Conservation (phyloP, 2,888 invertebrate species). For the Lochmaea crataegi region DNA sequence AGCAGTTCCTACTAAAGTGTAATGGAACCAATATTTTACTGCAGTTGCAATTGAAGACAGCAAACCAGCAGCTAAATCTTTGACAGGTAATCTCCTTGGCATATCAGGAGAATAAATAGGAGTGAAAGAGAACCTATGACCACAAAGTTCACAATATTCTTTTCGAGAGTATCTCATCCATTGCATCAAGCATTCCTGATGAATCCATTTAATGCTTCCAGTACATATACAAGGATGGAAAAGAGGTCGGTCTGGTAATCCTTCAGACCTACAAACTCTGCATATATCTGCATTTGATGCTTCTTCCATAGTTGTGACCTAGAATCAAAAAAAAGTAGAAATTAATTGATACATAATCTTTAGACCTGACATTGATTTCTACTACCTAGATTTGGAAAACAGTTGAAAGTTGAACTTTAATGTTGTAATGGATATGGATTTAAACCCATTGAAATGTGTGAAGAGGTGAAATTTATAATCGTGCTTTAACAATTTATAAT, state of each 20-base stretch:
- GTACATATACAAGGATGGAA: slow-evolving; percentile 99
- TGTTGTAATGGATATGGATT: background rate
- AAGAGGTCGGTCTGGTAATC: slow-evolving; percentile 88
- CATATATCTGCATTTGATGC: slow-evolving; percentile 88
- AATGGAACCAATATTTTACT: slow-evolving; percentile 96
- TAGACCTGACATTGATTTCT: background rate
- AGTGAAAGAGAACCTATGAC: slow-evolving; percentile 96
- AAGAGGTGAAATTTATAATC: background rate
- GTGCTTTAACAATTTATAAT: background rate
- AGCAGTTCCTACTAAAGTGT: slow-evolving; percentile 94
- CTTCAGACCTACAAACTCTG: slow-evolving; percentile 97
- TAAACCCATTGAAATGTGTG: background rate
- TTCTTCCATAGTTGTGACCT: slow-evolving; percentile 61
- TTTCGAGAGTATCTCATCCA: slow-evolving; percentile 99
- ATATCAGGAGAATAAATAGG: slow-evolving; percentile 99
- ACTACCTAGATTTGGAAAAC: background rate
- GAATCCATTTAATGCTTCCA: slow-evolving; percentile 98
- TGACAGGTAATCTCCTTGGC: slow-evolving; percentile 95
- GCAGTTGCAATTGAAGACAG: slow-evolving; percentile 91
- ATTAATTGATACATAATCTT: background rate
- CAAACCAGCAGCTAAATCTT: slow-evolving; percentile 92
- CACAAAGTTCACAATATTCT: slow-evolving; percentile 98
- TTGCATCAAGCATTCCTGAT: slow-evolving; percentile 97
- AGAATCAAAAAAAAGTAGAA: background rate
- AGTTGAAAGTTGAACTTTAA: background rate